Evolutionary conservation across 1,140 invertebrate genomes (phyloP).

Genomic region (Drosophila eugracilis): DNA sequence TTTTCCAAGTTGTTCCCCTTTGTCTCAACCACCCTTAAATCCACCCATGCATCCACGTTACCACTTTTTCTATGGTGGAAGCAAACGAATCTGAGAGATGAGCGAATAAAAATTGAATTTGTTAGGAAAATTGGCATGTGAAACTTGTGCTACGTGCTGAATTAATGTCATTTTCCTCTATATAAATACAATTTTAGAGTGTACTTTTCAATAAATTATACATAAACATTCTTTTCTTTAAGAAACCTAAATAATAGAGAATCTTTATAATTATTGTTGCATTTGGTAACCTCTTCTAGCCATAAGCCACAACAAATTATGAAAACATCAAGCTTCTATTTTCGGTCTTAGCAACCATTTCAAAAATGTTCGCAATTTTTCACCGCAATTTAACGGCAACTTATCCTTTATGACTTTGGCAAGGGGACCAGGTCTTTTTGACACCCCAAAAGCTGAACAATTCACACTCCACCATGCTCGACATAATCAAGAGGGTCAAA

Average conservation of each 20-base stretch:
- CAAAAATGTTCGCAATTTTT: slow-evolving; percentile 43
- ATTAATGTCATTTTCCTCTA: slow-evolving; percentile 38
- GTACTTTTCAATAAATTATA: slow-evolving; percentile 17
- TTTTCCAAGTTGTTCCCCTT: slow-evolving; percentile 27
- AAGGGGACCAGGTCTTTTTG: slow-evolving; percentile 10
- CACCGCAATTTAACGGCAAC: slow-evolving; percentile 66
- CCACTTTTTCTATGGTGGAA: slow-evolving; percentile 15
- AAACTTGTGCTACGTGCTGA: slow-evolving; percentile 48
- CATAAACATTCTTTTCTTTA: too few relatives aligned
- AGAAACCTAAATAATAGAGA: too few relatives aligned
- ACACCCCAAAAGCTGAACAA: slow-evolving; percentile 13
- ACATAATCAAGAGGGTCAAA: slow-evolving; percentile 53
- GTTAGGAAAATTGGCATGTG: slow-evolving; percentile 48
- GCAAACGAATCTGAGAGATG: slow-evolving; percentile 39
- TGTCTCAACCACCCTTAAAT: not conserved
- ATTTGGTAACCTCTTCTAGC: too few relatives aligned
- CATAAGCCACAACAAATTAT: slow-evolving; percentile 46
- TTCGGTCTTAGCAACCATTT: slow-evolving; percentile 10
- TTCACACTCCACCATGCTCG: slow-evolving; percentile 29
- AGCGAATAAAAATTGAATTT: slow-evolving; percentile 55
- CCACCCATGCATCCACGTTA: not conserved
- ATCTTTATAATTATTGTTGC: too few relatives aligned
- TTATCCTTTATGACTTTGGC: slow-evolving; percentile 25
- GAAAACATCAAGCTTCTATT: slow-evolving; percentile 3
- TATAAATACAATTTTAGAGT: slow-evolving; percentile 22